These are phyloP conservation scores for Molorchus minor DNA, from an alignment of 2,888 invertebrate genomes.

Conservation along the genomic window DNA sequence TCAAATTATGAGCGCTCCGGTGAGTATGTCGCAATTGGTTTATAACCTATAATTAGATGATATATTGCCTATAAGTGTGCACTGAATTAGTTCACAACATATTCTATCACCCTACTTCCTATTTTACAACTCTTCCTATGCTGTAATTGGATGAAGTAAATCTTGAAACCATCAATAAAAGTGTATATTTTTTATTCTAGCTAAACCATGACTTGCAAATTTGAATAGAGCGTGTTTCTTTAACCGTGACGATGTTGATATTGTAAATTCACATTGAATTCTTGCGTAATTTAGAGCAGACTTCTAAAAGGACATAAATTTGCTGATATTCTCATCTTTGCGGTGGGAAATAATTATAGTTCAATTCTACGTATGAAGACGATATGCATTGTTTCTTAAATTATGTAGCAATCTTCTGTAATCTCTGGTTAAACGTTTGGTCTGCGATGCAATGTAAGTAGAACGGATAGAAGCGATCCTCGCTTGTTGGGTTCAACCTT, in stretches of 20 bases:
- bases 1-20: no score
- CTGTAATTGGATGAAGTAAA: not conserved
- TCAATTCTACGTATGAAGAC: conserved; percentile 23
- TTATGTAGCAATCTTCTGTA: conserved; percentile 34
- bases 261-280: no score
- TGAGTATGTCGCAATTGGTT: not conserved
- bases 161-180: not conserved
- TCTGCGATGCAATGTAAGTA: conserved; percentile 52
- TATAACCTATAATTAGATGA: not conserved
- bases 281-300: no score
- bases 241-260: no score
- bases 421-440: conserved; percentile 47
- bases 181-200: not conserved
- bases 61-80: not conserved
- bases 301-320: no score
- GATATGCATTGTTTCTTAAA: conserved; percentile 21
- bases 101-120: not conserved
- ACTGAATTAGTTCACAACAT: conserved; percentile 1
- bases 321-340: no score
- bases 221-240: not conserved
- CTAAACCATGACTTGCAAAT: not conserved
- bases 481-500: conserved; percentile 46
- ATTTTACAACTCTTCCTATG: conserved; percentile 1
- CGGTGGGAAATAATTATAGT: conserved; percentile 24
- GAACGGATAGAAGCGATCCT: conserved; percentile 55